Evolutionary conservation across 2,113 vertebrate genomes (phyloP).

Genomic region (Phocoena phocoena): DNA sequence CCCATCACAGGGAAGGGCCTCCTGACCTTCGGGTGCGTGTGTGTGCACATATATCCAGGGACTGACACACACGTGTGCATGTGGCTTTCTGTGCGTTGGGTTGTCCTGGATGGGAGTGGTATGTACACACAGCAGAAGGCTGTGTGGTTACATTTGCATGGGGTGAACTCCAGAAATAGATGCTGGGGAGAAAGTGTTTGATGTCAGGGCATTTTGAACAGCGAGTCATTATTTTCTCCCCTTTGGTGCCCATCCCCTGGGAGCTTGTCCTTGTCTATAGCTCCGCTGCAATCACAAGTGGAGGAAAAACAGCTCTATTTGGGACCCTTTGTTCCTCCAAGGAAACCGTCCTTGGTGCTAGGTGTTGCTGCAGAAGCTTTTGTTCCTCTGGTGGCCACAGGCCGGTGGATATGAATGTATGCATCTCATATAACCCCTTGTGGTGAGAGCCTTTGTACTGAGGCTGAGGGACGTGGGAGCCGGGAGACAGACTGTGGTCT

Average conservation of each 20-base stretch:
- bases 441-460: slow-evolving; percentile 30
- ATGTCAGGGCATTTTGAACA: background rate
- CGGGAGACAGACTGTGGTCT: slow-evolving; percentile 38
- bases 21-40: background rate
- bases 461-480: background rate
- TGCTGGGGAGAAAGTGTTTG: slow-evolving; percentile 34
- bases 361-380: slow-evolving; percentile 38
- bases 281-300: background rate
- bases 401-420: slow-evolving; percentile 17
- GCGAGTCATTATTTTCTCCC: slow-evolving; percentile 23
- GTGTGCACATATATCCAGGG: too few species aligned
- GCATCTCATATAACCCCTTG: background rate
- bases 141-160: background rate
- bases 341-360: slow-evolving; percentile 18
- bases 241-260: background rate
- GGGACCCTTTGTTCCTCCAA: slow-evolving; percentile 42
- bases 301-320: slow-evolving; percentile 43
- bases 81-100: background rate
- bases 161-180: slow-evolving; percentile 4
- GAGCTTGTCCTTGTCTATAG: background rate
- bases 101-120: background rate
- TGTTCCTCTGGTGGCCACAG: slow-evolving; percentile 50
- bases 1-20: background rate
- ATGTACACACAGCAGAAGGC: background rate
- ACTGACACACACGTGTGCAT: too few species aligned